phyloP scores from a whole-genome alignment of 1,140 invertebrate genomes.

The Caenorhabditis latens region DNA sequence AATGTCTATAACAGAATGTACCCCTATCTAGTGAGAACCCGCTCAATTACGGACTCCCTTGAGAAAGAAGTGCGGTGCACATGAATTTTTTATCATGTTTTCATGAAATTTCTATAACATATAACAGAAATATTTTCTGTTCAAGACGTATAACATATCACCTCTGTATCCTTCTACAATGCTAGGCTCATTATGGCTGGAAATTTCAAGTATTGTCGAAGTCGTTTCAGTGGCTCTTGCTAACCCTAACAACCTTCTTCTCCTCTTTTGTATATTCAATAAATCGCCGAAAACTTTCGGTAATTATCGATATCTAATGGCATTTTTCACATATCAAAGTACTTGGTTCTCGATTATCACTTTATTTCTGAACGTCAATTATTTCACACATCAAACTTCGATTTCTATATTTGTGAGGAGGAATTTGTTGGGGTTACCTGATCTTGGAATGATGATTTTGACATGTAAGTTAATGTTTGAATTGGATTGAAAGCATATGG shows the following conservation, averaged over 20 bases:
- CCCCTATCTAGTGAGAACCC: too few species aligned
- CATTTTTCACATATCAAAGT: constrained; percentile 25
- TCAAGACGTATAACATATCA: background rate
- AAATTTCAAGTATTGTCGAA: background rate
- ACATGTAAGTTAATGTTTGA: background rate
- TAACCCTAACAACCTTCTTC: background rate
- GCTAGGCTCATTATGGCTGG: background rate
- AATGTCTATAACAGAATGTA: too few species aligned
- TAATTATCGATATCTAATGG: constrained; percentile 13
- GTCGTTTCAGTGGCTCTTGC: background rate
- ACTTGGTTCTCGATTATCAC: background rate
- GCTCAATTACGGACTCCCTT: background rate
- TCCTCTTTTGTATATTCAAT: background rate
- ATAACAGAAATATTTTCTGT: too few species aligned
- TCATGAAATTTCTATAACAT: too few species aligned
- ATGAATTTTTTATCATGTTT: too few species aligned
- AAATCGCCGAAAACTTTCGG: background rate
- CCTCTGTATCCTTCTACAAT: background rate
- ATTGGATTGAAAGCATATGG: background rate
- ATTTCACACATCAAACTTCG: background rate
- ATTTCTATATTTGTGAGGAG: background rate
- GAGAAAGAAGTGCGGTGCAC: background rate
- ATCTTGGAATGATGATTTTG: background rate
- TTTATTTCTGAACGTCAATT: background rate
- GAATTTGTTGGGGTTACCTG: background rate